Base-by-base conservation (phyloP, 2,888 invertebrate species). In the Thymelicus acteon region DNA sequence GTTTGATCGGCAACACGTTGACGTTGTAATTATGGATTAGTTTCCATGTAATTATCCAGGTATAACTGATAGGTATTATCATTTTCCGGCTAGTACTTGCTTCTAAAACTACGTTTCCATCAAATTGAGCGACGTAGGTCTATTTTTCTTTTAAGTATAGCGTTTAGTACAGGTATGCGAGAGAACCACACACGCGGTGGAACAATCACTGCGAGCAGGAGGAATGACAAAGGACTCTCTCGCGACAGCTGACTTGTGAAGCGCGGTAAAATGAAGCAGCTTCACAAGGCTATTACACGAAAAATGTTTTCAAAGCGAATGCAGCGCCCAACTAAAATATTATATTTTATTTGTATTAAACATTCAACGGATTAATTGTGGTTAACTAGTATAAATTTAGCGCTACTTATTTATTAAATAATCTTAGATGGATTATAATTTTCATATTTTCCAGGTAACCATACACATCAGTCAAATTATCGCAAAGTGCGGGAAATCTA, bases 161-260 rank as follows among this genome's bases (percentile, higher is more conserved):
- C 19, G 24, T 52, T 52, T 24, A 24, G 54, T 54, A 10, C 10
- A 54, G 54, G 2, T 54, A 24, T 54, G n/a, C 10, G 49, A 49
- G 10, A 8, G 8, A 54, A 60, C 39, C 47, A 74, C 73, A 69
- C 67, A 73, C 65, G 75, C 74, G 73, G 70, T 84, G 79, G 82
- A 82, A 73, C 75, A 84, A 87, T 89, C 86, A 87, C 85, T 80
- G 78, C 80, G 80, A 79, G 72, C 76, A 85, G 80, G 78, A 75
- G 82, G 73, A 66, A 65, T 88, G 90, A 90, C 91, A 91, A 91
- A 91, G 90, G 78, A 87, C 90, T 80, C 91, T 91, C 79, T 78
- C 80, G 83, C 77, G 82, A 79, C 79, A 79, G 67, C 49, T 67
- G 67, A 60, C 60, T 61, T 67, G 58, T 37, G 67, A 61, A 60